phyloP scores from a whole-genome alignment of 2,113 vertebrate genomes.

The Onychorhynchus coronatus region DNA sequence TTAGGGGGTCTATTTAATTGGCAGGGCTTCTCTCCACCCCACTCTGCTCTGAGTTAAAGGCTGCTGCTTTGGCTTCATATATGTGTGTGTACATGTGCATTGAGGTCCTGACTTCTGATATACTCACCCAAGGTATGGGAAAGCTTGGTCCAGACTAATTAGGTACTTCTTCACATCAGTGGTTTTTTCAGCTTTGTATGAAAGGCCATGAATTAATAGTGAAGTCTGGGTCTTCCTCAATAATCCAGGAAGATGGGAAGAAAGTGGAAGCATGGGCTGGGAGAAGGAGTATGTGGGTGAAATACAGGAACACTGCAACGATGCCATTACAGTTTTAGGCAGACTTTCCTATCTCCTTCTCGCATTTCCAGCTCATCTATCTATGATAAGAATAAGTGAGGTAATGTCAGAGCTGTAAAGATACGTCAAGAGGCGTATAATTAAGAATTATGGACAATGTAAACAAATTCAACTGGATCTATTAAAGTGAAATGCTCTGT shows the following conservation, averaged over 20 bases:
- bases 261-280: neutral
- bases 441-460: neutral
- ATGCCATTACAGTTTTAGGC: neutral
- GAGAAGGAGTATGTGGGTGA: neutral
- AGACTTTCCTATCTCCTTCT: neutral
- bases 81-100: too few species aligned
- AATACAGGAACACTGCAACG: neutral
- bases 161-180: neutral
- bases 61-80: neutral
- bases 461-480: neutral
- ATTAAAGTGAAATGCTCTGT: neutral
- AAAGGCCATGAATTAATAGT: neutral
- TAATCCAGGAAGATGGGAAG: neutral
- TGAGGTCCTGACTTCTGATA: neutral
- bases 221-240: neutral
- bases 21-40: neutral
- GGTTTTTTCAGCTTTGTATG: neutral
- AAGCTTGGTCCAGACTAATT: neutral
- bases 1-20: conserved; percentile 50
- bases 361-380: neutral
- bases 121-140: neutral
- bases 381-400: neutral
- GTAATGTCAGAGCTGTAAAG: neutral
- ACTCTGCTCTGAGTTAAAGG: neutral
- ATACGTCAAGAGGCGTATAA: neutral